phyloP scores from a whole-genome alignment of 2,113 vertebrate genomes.

The Alouatta palliata region DNA sequence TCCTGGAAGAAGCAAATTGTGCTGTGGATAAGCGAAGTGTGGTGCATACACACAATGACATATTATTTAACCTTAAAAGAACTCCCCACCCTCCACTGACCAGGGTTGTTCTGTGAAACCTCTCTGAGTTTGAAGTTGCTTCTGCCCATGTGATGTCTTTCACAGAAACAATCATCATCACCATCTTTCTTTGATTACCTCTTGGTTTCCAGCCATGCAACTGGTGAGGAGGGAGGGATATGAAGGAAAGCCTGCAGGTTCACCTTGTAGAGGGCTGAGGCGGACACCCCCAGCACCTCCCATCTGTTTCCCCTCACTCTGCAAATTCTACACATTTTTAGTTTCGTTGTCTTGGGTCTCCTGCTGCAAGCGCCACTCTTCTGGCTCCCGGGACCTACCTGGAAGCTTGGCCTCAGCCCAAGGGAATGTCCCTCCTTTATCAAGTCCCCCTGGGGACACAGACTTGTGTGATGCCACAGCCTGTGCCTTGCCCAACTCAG shows the following conservation, averaged over 20 bases:
- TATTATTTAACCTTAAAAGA: too few relatives aligned
- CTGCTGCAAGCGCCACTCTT: background rate
- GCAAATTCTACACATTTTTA: background rate
- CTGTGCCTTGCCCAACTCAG: background rate
- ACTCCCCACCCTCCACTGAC: background rate
- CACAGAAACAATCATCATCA: background rate
- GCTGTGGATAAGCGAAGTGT: too few relatives aligned
- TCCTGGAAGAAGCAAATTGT: too few relatives aligned
- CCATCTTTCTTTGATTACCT: background rate
- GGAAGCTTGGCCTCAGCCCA: background rate
- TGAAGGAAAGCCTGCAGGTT: background rate
- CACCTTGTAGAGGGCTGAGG: background rate
- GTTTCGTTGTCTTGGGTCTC: background rate
- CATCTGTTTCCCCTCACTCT: background rate
- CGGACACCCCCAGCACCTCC: accelerated
- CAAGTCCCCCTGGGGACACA: accelerated
- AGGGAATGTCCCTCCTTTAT: background rate
- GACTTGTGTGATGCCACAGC: too few relatives aligned
- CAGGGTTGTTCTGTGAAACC: accelerated
- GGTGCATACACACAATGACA: too few relatives aligned
- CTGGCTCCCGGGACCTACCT: background rate
- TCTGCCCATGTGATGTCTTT: background rate
- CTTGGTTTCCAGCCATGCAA: background rate
- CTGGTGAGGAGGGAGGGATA: background rate
- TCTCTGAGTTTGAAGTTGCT: background rate